Base-by-base conservation (phyloP, 2,888 invertebrate species). In the Napeogenes inachia region DNA sequence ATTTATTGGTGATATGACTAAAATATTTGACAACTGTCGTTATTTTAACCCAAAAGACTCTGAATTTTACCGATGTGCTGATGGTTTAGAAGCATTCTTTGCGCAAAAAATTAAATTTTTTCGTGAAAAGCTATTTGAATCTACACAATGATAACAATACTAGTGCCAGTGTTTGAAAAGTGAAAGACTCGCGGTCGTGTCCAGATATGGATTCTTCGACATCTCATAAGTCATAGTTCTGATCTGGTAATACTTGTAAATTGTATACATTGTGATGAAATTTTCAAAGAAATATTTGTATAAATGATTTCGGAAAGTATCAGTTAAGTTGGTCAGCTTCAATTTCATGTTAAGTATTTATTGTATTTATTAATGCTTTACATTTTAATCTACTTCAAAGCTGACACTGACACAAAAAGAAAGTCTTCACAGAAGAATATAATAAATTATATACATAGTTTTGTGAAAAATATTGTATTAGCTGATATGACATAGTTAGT, bases 21-120 rank as follows among this genome's bases (percentile, higher is more conserved):
- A 98, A 89, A 98, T 99, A 80, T 99, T 99, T 88, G 98, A 99
- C 91, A 99, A 99, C 89, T 99, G 99, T 92, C 95, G 99, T 71
- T 97, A 97, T 82, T 99, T 98, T 90, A 99, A 99, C 89, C 97
- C 98, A 64, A 95, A 96, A 79, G 98, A 98, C 84, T 97, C 98
- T 21, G 96, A 97, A 67, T 98, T 98, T 89, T 98, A 96, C 90
- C 96, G 98, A 78, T 98, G 98, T 91, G 99, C 99, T 32, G 98
- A 98, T 83, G 95, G 96, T 60, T 92, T 99, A 68, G 99, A 99
- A 91, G 95, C 96, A 65, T 98, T 95, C 87, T 99, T 99, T 92
- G 97, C 97, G 82, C 96, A 96, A 89, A 97, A 97, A 92, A 96
- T 98, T 70, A 96, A 96, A 90, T 93, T 93, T 85, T 93, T 97